These are phyloP conservation scores for Bujurquina vittata DNA, from an alignment of 2,113 vertebrate species.

Conservation along the genomic window DNA sequence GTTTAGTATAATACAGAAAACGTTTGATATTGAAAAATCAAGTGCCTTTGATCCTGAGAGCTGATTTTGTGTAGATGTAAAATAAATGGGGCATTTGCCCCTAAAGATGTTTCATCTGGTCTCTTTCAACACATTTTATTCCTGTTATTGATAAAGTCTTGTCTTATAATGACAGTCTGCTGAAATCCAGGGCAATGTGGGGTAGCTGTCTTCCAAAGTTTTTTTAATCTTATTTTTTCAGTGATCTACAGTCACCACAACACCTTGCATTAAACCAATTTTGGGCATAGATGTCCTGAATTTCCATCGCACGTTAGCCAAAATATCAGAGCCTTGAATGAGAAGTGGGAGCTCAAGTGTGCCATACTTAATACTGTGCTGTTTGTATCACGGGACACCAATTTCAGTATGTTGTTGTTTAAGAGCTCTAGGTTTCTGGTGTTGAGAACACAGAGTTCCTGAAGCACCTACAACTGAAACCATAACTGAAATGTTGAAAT, in stretches of 20 bases:
- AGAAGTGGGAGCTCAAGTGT: slow-evolving; percentile 20
- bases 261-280: neutral
- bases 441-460: slow-evolving; percentile 28
- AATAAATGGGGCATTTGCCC: slow-evolving; percentile 60
- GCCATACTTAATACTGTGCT: slow-evolving; percentile 14
- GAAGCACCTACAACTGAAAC: neutral
- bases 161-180: neutral
- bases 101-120: slow-evolving; percentile 14
- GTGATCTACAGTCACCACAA: neutral
- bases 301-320: neutral
- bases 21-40: slow-evolving; percentile 7
- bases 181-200: too few relatives aligned
- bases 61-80: slow-evolving; percentile 41
- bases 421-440: slow-evolving; percentile 70
- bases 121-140: neutral
- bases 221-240: too few relatives aligned
- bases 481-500: neutral
- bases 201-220: too few relatives aligned
- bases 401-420: slow-evolving; percentile 51
- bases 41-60: slow-evolving; percentile 33
- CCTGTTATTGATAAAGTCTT: neutral
- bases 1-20: slow-evolving; percentile 29
- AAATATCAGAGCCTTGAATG: slow-evolving; percentile 51
- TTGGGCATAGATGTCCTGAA: neutral
- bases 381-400: slow-evolving; percentile 37